Evolutionary conservation across 64 coral and sea anemone genomes (phyloP), one percentile per base, ranked within the genome.

Genomic region (Pocillopora verrucosa): DNA sequence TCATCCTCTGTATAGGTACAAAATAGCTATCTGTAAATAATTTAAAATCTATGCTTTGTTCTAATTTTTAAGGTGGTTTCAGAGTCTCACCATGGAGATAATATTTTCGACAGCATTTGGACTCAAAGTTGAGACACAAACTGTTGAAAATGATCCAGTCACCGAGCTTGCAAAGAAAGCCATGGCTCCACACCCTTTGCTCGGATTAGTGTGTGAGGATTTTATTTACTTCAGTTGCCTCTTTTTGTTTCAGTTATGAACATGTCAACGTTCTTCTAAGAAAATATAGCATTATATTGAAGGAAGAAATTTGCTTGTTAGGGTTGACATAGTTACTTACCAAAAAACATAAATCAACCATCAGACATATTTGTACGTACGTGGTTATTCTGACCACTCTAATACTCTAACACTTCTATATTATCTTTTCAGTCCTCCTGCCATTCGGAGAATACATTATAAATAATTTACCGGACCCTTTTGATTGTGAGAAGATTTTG

Each of bases 71-170:
- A 85, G 82, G 36, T 85, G 82, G 82, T 65, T 85, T 85, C 82
- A 85, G 3, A 57, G 72, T 16, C 84, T 92, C 35, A 87, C 90
- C 2, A 86, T 92, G 81, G 90, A 92, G 35, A 76, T 87, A 0
- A 92, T 92, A 57, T 70, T 92, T 37, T 82, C 69, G 25, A 87
- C 90, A 36, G 90, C 90, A 10, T 92, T 92, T 79, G 90, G 90
- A n/a, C 15, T 86, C 61, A 84, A 92, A 19, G 72, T 41, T 5
- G 73, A 92, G n/a, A 77, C 82, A 60, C 90, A 92, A 41, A 92
- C 81, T 65, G 73, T 86, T 51, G 72, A 75, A 34, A 85, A 92
- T 38, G 90, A 92, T 72, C 82, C 82, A 36, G 72, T 85, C 22
- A 85, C 82, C 24, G 82, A 85, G 56, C 20, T 25, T 1, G 82